Evolutionary conservation across 2,797 vertebrate species (phyloP).

Genomic region (Enteromius argenteus): DNA sequence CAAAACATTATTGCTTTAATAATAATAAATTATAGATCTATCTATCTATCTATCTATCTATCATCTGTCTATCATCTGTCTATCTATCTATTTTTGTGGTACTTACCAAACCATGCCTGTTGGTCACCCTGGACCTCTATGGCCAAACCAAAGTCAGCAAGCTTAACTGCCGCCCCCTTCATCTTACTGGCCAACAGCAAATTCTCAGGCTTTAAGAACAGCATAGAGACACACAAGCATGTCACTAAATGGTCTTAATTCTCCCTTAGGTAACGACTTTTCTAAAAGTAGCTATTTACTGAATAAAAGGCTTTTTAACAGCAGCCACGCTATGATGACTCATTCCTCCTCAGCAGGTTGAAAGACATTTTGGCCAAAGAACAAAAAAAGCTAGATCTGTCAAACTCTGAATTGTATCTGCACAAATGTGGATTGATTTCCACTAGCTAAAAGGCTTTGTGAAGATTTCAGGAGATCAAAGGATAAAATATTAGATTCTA

Average conservation of each 20-base stretch:
- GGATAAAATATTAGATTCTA: constrained; percentile 21
- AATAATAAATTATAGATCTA: too few relatives aligned
- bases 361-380: constrained; percentile 25
- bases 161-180: constrained; percentile 96
- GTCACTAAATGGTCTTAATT: constrained; percentile 22
- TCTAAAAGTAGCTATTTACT: constrained; percentile 28
- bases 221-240: constrained; percentile 62
- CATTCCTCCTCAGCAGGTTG: constrained; percentile 18
- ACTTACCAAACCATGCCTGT: constrained; percentile 99
- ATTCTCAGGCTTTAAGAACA: constrained; percentile 91
- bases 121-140: constrained; percentile 99
- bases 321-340: constrained; percentile 25
- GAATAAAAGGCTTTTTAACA: background rate
- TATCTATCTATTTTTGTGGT: constrained; percentile 42
- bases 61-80: too few relatives aligned
- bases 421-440: constrained; percentile 38
- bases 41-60: too few relatives aligned
- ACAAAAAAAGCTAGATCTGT: constrained; percentile 31
- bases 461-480: constrained; percentile 31
- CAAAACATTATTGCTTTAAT: too few relatives aligned
- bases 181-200: constrained; percentile 96
- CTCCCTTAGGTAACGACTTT: constrained; percentile 21
- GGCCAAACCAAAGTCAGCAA: constrained; percentile 97
- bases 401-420: constrained; percentile 7
- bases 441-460: constrained; percentile 37